These are phyloP conservation scores for Hyposmocoma kahamanoa DNA, from an alignment of 1,140 invertebrate species.

Conservation along the genomic window DNA sequence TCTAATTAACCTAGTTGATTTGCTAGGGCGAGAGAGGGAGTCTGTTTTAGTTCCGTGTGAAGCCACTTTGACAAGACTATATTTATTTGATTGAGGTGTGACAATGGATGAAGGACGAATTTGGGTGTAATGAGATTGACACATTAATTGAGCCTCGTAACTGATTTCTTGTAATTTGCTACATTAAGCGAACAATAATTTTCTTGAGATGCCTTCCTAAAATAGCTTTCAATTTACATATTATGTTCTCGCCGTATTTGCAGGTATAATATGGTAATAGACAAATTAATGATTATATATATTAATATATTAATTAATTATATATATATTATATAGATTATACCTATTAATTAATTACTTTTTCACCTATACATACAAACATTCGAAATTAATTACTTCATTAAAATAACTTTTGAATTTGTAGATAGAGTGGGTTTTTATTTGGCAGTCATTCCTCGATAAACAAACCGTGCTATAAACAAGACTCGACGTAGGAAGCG, in stretches of 20 bases:
- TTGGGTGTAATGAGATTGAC: too few species aligned
- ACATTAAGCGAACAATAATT: too few species aligned
- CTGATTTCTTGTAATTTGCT: too few species aligned
- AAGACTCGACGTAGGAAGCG: conserved; percentile 35
- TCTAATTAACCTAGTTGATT: conserved; percentile 2
- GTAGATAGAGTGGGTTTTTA: conserved; percentile 29
- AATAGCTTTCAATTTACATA: too few species aligned
- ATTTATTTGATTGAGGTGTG: too few species aligned
- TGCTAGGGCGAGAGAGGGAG: background rate
- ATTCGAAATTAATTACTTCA: conserved; percentile 36
- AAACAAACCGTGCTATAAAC: conserved; percentile 50
- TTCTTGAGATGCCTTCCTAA: too few species aligned
- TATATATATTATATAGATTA: background rate
- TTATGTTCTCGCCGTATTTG: too few species aligned
- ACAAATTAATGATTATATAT: too few species aligned
- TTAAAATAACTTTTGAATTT: conserved; percentile 28
- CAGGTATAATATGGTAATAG: too few species aligned
- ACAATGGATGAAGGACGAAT: too few species aligned
- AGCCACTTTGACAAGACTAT: background rate
- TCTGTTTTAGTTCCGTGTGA: background rate
- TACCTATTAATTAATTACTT: background rate
- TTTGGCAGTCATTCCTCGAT: conserved; percentile 40
- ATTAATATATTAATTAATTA: too few species aligned
- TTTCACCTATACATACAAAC: conserved; percentile 5
- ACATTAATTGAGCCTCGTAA: too few species aligned